Base-by-base conservation (phyloP, 2,113 vertebrate species). In the Hippoglossus stenolepis region DNA sequence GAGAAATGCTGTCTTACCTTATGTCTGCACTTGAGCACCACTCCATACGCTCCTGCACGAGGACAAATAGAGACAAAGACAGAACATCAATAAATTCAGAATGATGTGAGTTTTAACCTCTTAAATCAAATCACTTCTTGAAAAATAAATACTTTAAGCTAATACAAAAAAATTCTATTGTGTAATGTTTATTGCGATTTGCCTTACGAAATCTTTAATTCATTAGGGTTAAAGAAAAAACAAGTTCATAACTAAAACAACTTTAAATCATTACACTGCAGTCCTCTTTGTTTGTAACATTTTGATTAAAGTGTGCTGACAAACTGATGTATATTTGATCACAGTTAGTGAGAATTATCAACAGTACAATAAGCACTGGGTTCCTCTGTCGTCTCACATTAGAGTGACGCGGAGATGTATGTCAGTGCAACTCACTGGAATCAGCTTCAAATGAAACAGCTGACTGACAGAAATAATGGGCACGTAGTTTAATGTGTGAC, bases 11-110 rank as follows among this genome's bases (percentile, higher is more conserved):
- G 18, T 83, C 95, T 96, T 96, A 96, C 98, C 96, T 99, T 99
- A 90, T 99, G 98, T 84, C 98, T 97, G 96, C 98, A 99, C 94
- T 99, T 99, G 85, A 99, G 96, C 89, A 99, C 98, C 95, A 99
- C 98, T 80, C 98, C 97, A 97, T 99, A 99, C 87, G 98, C 98
- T 94, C 98, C 98, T 99, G 78, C 21, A 82, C 17, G 53, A 56
- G 10, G 23, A 67, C 21, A 80, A 73, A 83, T 0, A 69, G 10
- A 75, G 59, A 75, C 5, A 31, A 6, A 31, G 31, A 31, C 70
- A 81, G 53, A 24, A 54, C 77, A 57, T 69, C 58, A 56, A 49
- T 67, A 59, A 45, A 60, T 20, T 58, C 45, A 67, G 28, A 45
- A 31, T 58, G 24, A 24, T 23, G 23, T 23, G 23, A 23, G 23